phyloP scores from a whole-genome alignment of 2,888 invertebrate species.

The Atethmia centrago region DNA sequence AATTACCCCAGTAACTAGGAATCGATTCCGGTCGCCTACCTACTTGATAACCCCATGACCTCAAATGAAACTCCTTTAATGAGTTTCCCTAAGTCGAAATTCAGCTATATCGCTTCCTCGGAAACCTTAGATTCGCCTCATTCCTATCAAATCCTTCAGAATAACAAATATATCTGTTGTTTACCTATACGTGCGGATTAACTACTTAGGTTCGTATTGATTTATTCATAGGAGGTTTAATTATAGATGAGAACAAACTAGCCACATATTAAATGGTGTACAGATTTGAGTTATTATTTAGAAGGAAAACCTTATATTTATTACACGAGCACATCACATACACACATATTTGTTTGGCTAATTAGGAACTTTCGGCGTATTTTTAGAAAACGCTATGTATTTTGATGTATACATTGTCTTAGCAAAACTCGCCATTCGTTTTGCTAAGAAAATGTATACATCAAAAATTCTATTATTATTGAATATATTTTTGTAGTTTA shows the following conservation, averaged over 20 bases:
- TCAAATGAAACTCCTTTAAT: constrained; percentile 48
- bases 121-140: constrained; percentile 23
- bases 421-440: too few species aligned
- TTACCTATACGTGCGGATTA: constrained; percentile 19
- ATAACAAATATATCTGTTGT: constrained; percentile 17
- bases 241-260: constrained; percentile 13
- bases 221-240: constrained; percentile 24
- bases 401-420: too few species aligned
- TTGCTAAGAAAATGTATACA: neutral
- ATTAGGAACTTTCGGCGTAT: neutral
- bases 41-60: constrained; percentile 45
- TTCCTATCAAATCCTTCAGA: constrained; percentile 20
- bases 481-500: neutral
- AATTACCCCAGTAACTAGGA: constrained; percentile 27
- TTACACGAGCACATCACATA: too few species aligned
- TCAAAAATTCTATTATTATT: neutral
- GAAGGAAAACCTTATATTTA: neutral
- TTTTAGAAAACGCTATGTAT: neutral
- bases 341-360: neutral
- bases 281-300: neutral
- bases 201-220: constrained; percentile 1
- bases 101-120: constrained; percentile 33
- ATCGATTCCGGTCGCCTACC: constrained; percentile 49
- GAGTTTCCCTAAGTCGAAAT: constrained; percentile 42
- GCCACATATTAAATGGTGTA: constrained; percentile 10